Conservation (phyloP, 2,113 vertebrate genomes). For the Danionella cerebrum region DNA sequence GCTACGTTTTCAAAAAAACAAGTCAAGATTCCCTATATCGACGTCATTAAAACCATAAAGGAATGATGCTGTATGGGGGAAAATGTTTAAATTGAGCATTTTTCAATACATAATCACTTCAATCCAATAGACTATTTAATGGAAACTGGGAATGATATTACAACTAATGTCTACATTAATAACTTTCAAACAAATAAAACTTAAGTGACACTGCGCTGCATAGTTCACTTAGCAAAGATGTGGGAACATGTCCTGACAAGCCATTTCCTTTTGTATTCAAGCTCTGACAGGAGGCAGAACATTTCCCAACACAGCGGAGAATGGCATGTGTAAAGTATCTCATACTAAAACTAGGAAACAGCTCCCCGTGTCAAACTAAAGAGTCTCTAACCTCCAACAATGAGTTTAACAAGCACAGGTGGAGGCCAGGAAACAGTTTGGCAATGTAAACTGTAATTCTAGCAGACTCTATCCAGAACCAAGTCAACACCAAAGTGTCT, state of each 20-base stretch:
- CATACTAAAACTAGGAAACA: neutral
- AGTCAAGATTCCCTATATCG: no score
- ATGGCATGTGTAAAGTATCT: neutral
- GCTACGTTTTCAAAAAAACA: no score
- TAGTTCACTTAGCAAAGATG: neutral
- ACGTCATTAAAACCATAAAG: no score
- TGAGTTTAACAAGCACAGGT: neutral
- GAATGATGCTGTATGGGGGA: no score
- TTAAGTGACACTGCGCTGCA: neutral
- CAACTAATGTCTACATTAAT: neutral
- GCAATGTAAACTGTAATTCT: neutral
- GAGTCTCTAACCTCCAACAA: neutral
- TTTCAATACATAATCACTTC: no score
- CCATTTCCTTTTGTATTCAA: neutral
- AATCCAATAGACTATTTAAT: no score
- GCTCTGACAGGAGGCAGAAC: conserved; percentile 1
- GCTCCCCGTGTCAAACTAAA: neutral
- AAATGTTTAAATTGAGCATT: no score
- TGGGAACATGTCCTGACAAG: neutral
- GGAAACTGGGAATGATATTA: no score
- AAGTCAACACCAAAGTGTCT: neutral
- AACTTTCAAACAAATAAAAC: neutral
- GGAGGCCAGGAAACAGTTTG: neutral
- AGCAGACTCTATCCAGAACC: neutral
- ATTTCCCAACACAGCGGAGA: neutral